phyloP scores from a whole-genome alignment of 1,140 invertebrate species.

The Hirudo medicinalis region DNA sequence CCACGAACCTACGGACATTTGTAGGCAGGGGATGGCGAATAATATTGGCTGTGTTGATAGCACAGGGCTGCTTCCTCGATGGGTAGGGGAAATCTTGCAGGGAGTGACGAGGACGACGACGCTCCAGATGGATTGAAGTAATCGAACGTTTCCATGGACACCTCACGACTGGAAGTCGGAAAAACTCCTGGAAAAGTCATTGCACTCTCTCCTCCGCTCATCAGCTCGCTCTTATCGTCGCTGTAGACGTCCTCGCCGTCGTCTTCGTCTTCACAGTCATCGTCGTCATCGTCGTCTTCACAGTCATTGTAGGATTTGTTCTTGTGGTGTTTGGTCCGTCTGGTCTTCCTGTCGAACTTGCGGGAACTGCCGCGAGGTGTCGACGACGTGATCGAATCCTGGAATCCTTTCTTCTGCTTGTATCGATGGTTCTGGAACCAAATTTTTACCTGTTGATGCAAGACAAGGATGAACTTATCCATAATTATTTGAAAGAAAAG shows the following conservation, averaged over 20 bases:
- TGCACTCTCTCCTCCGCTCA: background rate
- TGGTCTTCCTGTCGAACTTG: background rate
- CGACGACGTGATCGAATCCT: background rate
- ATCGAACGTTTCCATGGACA: no score
- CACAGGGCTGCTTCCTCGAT: no score
- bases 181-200: no score
- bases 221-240: background rate
- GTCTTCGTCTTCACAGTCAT: background rate
- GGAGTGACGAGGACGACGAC: no score
- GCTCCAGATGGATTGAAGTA: no score
- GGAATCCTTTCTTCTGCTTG: slow-evolving; percentile 21
- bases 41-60: no score
- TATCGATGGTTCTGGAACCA: slow-evolving; percentile 59
- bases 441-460: slow-evolving; percentile 63
- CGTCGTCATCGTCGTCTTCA: background rate
- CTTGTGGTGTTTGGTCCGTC: background rate
- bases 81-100: no score
- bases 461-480: no score
- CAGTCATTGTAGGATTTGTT: background rate
- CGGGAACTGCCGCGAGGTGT: background rate
- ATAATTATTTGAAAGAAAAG: no score
- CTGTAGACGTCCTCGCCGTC: background rate
- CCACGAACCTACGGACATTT: no score
- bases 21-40: no score
- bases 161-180: no score